Base-by-base conservation (phyloP, 92 coral and sea anemone species). In the Epizoanthus illoricatus region DNA sequence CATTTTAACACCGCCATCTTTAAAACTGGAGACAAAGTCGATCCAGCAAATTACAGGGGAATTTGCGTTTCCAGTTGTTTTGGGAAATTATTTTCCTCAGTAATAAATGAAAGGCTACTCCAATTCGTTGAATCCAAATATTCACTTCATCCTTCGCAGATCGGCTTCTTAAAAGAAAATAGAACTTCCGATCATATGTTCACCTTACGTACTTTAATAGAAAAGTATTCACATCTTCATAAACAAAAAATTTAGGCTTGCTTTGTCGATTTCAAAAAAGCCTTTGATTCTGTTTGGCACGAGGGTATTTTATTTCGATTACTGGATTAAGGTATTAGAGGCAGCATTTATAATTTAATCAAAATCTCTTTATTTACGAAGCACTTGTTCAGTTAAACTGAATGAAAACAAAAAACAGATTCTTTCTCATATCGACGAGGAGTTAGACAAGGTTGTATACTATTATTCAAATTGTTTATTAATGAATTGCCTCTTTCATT, bases 401-500 rank as follows among this genome's bases (percentile, higher is more conserved):
- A 74, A 42, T 5, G 13, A 57, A 36, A 75, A 28, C 13, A 74
- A 86, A 74, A 80, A 74, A 80, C 90, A 0, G 56, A 74, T 5
- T 81, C 78, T 18, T 87, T 81, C 55, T 36, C 47, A 2, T 83
- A 87, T 84, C 39, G 47, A 17, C 61, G 82, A 39, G 90, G 87
- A n/a, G 90, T 87, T 47, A 63, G 90, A 71, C 90, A 87, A 87
- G 90, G n/a, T n/a, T n/a, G n/a, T n/a, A n/a, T n/a, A n/a, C n/a
- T n/a, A n/a, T n/a, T n/a, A n/a, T n/a, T n/a, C n/a, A n/a, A n/a
- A n/a, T n/a, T n/a, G n/a, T 87, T 82, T 70, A 39, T 87, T 39
- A 86, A 86, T 16, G 73, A 81, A 49, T 73, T 86, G 19, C 84
- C 85, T 19, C n/a, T 55, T 13, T 20, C 82, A 12, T 21, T 65